phyloP scores from a whole-genome alignment of 2,113 vertebrate genomes.

The Tetrao urogallus region DNA sequence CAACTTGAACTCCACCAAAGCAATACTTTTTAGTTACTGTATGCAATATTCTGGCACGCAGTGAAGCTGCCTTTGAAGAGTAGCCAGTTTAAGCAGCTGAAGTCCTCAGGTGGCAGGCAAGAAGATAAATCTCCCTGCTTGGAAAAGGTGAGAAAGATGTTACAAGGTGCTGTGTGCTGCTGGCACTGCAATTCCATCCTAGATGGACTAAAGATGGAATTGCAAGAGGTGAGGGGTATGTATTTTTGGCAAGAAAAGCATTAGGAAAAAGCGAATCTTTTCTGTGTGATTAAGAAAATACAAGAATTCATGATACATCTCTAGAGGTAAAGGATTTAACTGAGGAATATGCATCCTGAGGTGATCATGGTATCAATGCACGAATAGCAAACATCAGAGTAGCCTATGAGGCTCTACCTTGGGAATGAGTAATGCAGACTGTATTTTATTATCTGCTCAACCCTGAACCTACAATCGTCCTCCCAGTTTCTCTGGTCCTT shows the following conservation, averaged over 20 bases:
- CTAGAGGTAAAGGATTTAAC: too few species aligned
- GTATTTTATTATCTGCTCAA: neutral
- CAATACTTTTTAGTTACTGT: neutral
- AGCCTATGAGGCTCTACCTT: neutral
- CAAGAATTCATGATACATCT: neutral
- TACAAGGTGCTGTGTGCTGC: neutral
- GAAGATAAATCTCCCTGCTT: neutral
- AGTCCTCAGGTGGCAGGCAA: neutral
- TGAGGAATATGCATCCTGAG: neutral
- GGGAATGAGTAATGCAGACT: neutral
- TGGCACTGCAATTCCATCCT: neutral
- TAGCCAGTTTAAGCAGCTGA: slow-evolving; percentile 11
- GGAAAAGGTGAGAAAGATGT: slow-evolving; percentile 15
- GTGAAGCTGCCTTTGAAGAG: neutral
- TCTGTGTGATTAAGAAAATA: neutral
- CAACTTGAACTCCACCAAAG: neutral
- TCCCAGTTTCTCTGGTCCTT: neutral
- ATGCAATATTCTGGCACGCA: neutral
- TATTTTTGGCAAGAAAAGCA: neutral
- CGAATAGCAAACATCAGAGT: neutral
- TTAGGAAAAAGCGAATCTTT: neutral
- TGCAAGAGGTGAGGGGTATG: neutral
- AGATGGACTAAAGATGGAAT: neutral
- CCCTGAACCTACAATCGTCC: neutral
- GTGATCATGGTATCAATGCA: neutral